Base-by-base conservation (phyloP, 2,888 invertebrate species). In the Cheilosia urbana region DNA sequence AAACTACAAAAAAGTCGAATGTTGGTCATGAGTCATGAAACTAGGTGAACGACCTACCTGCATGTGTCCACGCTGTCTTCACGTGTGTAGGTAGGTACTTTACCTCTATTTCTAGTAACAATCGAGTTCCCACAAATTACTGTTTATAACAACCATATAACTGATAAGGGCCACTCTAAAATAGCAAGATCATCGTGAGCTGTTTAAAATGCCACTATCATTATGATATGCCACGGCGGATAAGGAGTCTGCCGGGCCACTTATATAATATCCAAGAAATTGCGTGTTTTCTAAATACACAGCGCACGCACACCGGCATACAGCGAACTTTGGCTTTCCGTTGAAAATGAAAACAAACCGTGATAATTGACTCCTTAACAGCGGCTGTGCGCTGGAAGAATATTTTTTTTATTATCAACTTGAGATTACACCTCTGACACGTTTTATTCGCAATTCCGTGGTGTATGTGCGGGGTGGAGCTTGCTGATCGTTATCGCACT, bases 391-490 rank as follows among this genome's bases (percentile, higher is more conserved):
- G 51, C 9, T 42, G n/a, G 11, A 55, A 63, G n/a, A 63, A 24
- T 27, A 73, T 55, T 15, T 55, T 30, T 15, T 51, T 4, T 51
- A 13, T 27, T 65, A 37, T 21, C 47, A 75, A 45, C 34, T 45
- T 40, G 40, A 49, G 75, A 66, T 66, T 58, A 75, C 65, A 53
- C 63, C 57, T 37, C 73, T 65, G 73, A 65, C 55, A 73, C 73
- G 34, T 37, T 65, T 65, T 7, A 1, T 37, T 13, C 57, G 19
- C 27, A 15, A 34, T 30, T n/a, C n/a, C 17, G n/a, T 30, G n/a
- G n/a, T 27, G 21, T 53, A 7, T n/a, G 15, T 37, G 13, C 17
- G 42, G 17, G 21, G 24, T 15, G 19, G n/a, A 27, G 27, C 6
- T 6, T n/a, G n/a, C n/a, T n/a, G n/a, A n/a, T n/a, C 45, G 34